Evolutionary conservation across 2,113 vertebrate genomes (phyloP).

Genomic region (Saguinus imperator): DNA sequence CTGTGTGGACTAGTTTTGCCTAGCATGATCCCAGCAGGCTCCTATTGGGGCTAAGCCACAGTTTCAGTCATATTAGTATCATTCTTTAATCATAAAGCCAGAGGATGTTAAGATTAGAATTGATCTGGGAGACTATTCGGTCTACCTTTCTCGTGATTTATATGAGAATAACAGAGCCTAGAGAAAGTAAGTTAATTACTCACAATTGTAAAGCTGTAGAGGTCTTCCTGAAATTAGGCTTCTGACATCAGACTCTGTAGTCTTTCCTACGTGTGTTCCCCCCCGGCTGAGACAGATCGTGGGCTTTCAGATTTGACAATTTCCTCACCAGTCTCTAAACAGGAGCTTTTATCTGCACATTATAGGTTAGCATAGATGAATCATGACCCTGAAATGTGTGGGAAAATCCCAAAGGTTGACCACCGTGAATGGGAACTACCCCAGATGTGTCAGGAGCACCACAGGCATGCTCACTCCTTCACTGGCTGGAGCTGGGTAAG

Average conservation of each 20-base stretch:
- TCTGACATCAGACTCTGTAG: neutral
- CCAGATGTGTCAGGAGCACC: neutral
- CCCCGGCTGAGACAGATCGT: neutral
- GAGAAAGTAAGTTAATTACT: neutral
- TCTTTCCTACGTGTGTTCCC: neutral
- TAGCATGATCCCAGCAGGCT: neutral
- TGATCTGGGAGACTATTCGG: neutral
- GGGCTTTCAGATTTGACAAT: constrained; percentile 31
- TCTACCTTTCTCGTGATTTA: neutral
- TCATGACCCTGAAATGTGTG: neutral
- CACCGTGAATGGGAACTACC: constrained; percentile 28
- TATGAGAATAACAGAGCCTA: neutral
- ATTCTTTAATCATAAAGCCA: constrained; percentile 24
- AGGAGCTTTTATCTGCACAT: constrained; percentile 10
- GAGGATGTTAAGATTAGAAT: neutral
- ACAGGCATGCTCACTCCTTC: neutral
- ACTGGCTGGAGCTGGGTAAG: neutral
- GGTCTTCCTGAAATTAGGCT: neutral
- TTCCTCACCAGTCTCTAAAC: neutral
- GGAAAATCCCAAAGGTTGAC: constrained; percentile 22
- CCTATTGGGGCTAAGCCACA: neutral
- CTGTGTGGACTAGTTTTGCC: neutral
- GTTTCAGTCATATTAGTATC: neutral
- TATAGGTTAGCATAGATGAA: neutral
- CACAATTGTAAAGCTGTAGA: neutral